Base-by-base conservation (phyloP, 2,113 vertebrate genomes). In the Pteruthius melanotis region DNA sequence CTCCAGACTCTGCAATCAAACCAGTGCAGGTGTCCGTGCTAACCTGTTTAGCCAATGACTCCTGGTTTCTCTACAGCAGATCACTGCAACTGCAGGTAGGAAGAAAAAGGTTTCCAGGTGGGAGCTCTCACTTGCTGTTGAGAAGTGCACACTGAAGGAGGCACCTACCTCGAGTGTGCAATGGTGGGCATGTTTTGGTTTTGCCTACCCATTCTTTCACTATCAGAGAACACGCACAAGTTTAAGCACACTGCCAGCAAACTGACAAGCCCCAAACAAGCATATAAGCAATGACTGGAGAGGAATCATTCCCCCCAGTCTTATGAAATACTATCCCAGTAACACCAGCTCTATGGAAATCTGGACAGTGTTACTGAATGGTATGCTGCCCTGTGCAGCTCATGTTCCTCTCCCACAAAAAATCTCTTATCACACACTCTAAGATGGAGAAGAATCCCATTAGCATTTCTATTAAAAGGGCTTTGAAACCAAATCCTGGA, bases 391-490 rank as follows among this genome's bases (percentile, higher is more conserved):
- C 47, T 84, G 59, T 11, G 33, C 53, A 69, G 45, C 13, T 77
- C 64, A 21, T 0, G 2, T 54, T 81, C 27, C 59, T 39, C 49
- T 79, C 66, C 20, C 23, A 44, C 63, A 75, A 77, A 81, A 83
- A 80, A 88, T 54, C 68, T 87, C 75, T 44, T 66, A 44, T 35
- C 18, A 1, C 35, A 63, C 24, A 11, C 54, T 50, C 27, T 54
- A 57, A 66, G 22, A 88, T 20, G 31, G 50, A 93, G 54, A 89
- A 89, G 49, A 83, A 94, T 49, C 3, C 53, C 68, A 91, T 88
- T 74, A 80, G 66, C 56, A 31, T 85, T 84, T 91, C 87, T 80
- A 77, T 90, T 94, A 86, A 93, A 91, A 91, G 63, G 57, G 59
- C 28, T 80, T 70, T 83, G 90, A 95, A 95, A 95, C 50, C 37